Conservation (phyloP, 2,113 vertebrate species). For the Narcine bancroftii region DNA sequence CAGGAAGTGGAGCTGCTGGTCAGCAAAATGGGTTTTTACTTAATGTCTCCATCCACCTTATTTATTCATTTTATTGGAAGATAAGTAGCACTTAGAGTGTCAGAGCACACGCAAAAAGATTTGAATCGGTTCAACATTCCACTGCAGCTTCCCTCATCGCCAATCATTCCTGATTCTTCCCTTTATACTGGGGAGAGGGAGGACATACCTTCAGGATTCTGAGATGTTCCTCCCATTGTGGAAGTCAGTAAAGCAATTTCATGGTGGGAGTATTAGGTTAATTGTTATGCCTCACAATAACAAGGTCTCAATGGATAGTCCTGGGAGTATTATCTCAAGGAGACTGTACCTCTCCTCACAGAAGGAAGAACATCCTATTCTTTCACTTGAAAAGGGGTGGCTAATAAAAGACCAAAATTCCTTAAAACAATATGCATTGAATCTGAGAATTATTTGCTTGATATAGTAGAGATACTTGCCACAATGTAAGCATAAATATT, state of each 20-base stretch:
- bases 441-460: background rate
- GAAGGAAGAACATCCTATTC: slow-evolving; percentile 7
- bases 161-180: slow-evolving; percentile 23
- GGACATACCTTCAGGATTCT: slow-evolving; percentile 9
- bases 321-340: background rate
- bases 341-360: background rate
- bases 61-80: background rate
- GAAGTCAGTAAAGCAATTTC: background rate
- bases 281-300: background rate
- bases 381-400: slow-evolving; percentile 16
- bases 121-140: background rate
- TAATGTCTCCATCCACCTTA: background rate
- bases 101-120: background rate
- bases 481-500: background rate
- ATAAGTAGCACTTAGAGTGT: slow-evolving; percentile 32
- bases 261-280: background rate
- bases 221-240: background rate
- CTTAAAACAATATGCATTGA: background rate
- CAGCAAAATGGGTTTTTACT: background rate
- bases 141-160: background rate
- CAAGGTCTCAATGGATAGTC: background rate
- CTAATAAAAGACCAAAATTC: slow-evolving; percentile 18
- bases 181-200: background rate
- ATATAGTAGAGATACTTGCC: background rate
- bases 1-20: slow-evolving; percentile 15